phyloP scores from a whole-genome alignment of 1,140 invertebrate genomes.

The Liolophura sinensis region DNA sequence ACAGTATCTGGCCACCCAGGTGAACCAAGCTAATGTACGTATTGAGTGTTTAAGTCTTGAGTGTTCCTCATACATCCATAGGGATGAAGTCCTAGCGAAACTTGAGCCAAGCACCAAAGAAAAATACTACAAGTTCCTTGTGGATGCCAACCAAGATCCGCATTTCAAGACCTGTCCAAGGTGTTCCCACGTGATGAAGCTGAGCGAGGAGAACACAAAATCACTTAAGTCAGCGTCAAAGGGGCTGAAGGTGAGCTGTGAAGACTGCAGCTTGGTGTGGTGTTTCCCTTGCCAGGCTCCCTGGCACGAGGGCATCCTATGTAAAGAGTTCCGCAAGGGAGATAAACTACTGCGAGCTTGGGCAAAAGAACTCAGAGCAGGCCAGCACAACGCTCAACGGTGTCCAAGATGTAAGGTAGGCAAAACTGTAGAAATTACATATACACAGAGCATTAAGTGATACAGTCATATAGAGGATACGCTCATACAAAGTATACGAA shows the following conservation, averaged over 20 bases:
- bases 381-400: slow-evolving; percentile 58
- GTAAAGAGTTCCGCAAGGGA: slow-evolving; percentile 56
- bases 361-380: slow-evolving; percentile 55
- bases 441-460: too few relatives aligned
- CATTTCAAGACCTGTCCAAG: slow-evolving; percentile 58
- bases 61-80: slow-evolving; percentile 47
- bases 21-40: slow-evolving; percentile 44
- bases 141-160: slow-evolving; percentile 55
- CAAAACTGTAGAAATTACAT: neutral
- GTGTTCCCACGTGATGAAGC: slow-evolving; percentile 46
- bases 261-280: slow-evolving; percentile 54
- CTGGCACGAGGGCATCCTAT: slow-evolving; percentile 56
- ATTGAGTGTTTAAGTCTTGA: slow-evolving; percentile 52
- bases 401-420: slow-evolving; percentile 62
- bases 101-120: slow-evolving; percentile 44
- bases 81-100: slow-evolving; percentile 52
- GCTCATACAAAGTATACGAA: too few relatives aligned
- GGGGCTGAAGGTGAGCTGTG: slow-evolving; percentile 44
- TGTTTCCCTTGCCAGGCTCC: slow-evolving; percentile 61
- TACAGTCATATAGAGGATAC: too few relatives aligned
- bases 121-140: slow-evolving; percentile 53
- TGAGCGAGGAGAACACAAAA: slow-evolving; percentile 15
- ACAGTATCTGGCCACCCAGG: slow-evolving; percentile 43
- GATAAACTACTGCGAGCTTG: slow-evolving; percentile 57
- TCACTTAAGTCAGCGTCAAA: slow-evolving; percentile 24